Evolutionary conservation across 2,797 vertebrate genomes (phyloP), one percentile per base, ranked within the genome.

Genomic region (Microctenopoma lineatum): DNA sequence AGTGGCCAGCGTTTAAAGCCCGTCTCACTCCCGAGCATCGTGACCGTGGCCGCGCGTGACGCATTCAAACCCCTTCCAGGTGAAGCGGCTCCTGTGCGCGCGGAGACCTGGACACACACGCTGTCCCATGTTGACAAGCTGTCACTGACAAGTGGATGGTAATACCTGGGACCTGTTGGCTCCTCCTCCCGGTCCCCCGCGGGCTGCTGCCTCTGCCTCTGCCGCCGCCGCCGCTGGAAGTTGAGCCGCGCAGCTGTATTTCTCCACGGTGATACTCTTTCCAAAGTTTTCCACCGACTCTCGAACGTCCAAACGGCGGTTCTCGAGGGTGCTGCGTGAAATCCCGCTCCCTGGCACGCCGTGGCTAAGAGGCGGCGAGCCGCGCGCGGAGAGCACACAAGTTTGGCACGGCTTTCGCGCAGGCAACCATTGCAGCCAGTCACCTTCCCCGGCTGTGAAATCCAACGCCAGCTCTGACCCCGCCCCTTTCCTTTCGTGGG

Each of bases 81-180:
- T 79, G 29, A 45, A 67, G 45, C 6, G 16, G 14, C 14, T 21
- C 41, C 32, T 1, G 2, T 3, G 11, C 42, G 34, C 27, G 48
- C 59, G 7, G 27, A 55, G 32, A 63, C n/a, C 27, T 4, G 75
- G 32, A 54, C 32, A 53, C 84, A 42, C 9, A 42, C 9, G 87
- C 86, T 83, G 88, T 88, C 88, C 86, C 45, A 72, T 73, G 85
- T 80, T 91, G 89, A 88, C 92, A 84, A 59, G 83, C 86, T 81
- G 84, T 88, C 89, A 91, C 27, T 75, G 81, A 80, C 85, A 81
- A 84, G 83, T 71, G 85, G 77, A 79, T 65, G 75, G 74, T 52
- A 60, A 66, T 95, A 95, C 94, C 94, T 94, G 92, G 72, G 84
- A 94, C 93, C 92, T 95, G 94, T 93, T 94, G 93, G 89, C 93